phyloP scores from a whole-genome alignment of 2,113 vertebrate species.

The Pristiophorus japonicus region DNA sequence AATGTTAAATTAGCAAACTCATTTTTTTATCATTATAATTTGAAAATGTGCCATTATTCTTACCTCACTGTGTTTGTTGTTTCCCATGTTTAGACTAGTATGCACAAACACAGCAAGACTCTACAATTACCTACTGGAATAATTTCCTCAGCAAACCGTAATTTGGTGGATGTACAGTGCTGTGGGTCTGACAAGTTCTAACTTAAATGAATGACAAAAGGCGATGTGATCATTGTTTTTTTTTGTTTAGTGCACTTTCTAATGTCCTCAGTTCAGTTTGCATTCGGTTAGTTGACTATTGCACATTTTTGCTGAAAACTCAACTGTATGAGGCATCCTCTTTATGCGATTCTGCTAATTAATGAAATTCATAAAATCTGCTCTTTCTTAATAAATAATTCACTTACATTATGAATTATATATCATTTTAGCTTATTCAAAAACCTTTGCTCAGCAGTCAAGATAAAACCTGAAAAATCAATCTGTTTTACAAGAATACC shows the following conservation, averaged over 20 bases:
- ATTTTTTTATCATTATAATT: slow-evolving; percentile 29
- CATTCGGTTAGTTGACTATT: background rate
- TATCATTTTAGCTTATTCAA: slow-evolving; percentile 35
- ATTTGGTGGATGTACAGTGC: background rate
- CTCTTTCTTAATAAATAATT: slow-evolving; percentile 37
- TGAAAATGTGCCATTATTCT: slow-evolving; percentile 15
- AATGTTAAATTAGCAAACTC: slow-evolving; percentile 26
- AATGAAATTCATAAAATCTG: slow-evolving; percentile 38
- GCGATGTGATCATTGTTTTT: slow-evolving; percentile 10
- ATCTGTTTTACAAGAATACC: slow-evolving; percentile 34
- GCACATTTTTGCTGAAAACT: slow-evolving; percentile 15
- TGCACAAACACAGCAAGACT: background rate
- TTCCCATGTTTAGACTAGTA: slow-evolving; percentile 10
- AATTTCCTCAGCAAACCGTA: background rate
- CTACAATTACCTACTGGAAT: slow-evolving; percentile 7
- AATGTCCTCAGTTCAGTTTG: slow-evolving; percentile 1
- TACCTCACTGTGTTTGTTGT: too few species aligned
- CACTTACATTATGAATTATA: slow-evolving; percentile 33
- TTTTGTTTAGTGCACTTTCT: slow-evolving; percentile 12
- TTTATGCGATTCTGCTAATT: background rate
- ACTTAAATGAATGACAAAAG: slow-evolving; percentile 6
- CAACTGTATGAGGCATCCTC: slow-evolving; percentile 5
- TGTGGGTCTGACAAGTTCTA: slow-evolving; percentile 20
- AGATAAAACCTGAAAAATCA: slow-evolving; percentile 37
- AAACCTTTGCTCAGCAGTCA: slow-evolving; percentile 34